These are phyloP conservation scores for Folsomia manolachei DNA, from an alignment of 2,888 invertebrate species.

Conservation along the genomic window DNA sequence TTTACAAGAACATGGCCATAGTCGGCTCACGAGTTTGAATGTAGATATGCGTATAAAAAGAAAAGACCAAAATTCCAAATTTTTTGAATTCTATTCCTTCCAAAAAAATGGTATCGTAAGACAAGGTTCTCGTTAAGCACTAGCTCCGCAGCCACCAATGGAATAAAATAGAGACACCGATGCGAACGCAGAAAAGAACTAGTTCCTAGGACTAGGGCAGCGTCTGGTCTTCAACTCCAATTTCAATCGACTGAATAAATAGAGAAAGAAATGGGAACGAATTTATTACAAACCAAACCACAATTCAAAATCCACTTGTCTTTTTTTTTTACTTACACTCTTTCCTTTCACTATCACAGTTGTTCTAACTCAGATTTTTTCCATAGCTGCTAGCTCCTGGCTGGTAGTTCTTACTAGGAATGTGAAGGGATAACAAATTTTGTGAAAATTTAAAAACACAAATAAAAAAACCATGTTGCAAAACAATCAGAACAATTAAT, in stretches of 20 bases:
- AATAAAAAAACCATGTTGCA: no score
- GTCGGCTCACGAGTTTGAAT: neutral
- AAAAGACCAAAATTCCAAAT: neutral
- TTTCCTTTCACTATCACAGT: neutral
- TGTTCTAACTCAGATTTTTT: neutral
- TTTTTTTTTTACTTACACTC: neutral
- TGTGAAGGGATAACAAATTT: no score
- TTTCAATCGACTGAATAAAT: conserved; percentile 1
- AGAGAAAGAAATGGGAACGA: neutral
- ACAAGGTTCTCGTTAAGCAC: neutral
- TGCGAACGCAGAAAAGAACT: no score
- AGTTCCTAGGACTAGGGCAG: neutral
- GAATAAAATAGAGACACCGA: no score
- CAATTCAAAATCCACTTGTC: neutral
- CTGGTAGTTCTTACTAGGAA: no score
- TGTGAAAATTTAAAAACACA: no score
- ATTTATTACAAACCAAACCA: neutral
- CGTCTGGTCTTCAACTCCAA: neutral
- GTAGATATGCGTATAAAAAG: no score
- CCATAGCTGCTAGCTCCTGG: neutral
- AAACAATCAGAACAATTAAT: no score
- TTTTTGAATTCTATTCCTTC: neutral
- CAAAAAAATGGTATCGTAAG: neutral
- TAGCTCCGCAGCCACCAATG: no score
- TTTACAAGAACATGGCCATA: neutral